Evolutionary conservation across 2,113 vertebrate genomes (phyloP), one percentile per base, ranked within the genome.

Genomic region (Bolborhynchus lineola): DNA sequence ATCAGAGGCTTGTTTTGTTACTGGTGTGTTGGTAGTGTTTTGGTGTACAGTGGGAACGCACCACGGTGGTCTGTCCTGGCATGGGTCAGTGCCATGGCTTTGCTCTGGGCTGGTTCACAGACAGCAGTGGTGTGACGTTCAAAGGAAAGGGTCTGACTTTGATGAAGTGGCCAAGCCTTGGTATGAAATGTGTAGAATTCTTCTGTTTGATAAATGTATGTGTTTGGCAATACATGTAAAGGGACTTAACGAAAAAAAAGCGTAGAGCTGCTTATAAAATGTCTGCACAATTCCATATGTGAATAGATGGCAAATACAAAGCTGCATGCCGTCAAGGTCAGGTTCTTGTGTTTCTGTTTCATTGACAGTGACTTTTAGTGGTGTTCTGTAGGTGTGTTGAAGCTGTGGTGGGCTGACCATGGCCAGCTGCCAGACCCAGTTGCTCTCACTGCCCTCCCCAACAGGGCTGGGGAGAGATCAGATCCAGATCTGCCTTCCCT

Each of bases 41-140:
- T 55, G 16, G 33, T 46, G 10, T 21, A 16, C 9, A 14, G 4
- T 5, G 28, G 28, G 13, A 55, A 24, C 4, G 21, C 41, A 11
- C 15, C 20, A 1, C 3, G 60, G 39, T 63, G 46, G 35, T 33
- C 35, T 33, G 26, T 28, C 18, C 5, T 19, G 62, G 15, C 26
- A 10, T 0, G 0, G 19, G 3, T 24, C 14, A 7, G 62, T 42
- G 13, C 52, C 59, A 19, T 18, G 71, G 47, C 50, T 25, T 3
- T 31, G 41, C 33, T 74, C 46, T 47, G 77, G 63, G n/a, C 63
- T 17, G 9, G 21, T 29, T 70, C 86, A 17, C 28, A 29, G 46
- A 11, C 26, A 67, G 28, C 31, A 4, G 18, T 4, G 0, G 1
- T 28, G 41, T 24, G 47, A 52, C 42, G 55, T 18, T 23, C 1